These are phyloP conservation scores for Cirrhinus mrigala DNA, from an alignment of 2,797 vertebrate species.

Conservation along the genomic window DNA sequence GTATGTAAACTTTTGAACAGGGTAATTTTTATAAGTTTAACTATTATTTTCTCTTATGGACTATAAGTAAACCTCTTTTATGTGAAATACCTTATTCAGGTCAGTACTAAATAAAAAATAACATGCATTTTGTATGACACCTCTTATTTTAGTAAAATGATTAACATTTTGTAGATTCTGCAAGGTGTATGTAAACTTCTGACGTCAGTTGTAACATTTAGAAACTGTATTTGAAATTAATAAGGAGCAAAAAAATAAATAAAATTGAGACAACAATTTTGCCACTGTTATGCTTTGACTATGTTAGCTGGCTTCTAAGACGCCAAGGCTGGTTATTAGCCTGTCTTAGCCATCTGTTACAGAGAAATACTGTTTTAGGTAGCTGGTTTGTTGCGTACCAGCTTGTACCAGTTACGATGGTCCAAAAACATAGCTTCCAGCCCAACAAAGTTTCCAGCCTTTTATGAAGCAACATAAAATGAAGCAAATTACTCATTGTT, in stretches of 20 bases:
- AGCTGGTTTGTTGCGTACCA: neutral
- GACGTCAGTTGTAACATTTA: neutral
- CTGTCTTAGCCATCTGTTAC: neutral
- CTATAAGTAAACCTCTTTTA: too few species aligned
- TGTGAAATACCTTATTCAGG: too few species aligned
- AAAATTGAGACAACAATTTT: neutral
- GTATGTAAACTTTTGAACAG: too few species aligned
- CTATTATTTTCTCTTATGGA: too few species aligned
- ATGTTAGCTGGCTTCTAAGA: neutral
- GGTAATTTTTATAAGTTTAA: too few species aligned
- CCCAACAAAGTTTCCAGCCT: neutral
- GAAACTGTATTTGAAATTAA: neutral
- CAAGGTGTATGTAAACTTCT: too few species aligned
- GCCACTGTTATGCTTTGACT: neutral
- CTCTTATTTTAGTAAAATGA: too few species aligned
- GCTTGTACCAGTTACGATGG: neutral
- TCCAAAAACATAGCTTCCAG: neutral
- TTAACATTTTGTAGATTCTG: too few species aligned
- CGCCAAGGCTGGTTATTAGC: neutral
- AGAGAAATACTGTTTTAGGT: neutral
- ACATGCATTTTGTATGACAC: too few species aligned
- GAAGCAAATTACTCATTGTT: neutral
- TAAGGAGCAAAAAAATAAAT: neutral
- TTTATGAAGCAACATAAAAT: constrained; percentile 3
- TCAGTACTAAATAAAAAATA: too few species aligned